Evolutionary conservation across 2,797 vertebrate species (phyloP).

Genomic region (Melanotaenia trifasciata): DNA sequence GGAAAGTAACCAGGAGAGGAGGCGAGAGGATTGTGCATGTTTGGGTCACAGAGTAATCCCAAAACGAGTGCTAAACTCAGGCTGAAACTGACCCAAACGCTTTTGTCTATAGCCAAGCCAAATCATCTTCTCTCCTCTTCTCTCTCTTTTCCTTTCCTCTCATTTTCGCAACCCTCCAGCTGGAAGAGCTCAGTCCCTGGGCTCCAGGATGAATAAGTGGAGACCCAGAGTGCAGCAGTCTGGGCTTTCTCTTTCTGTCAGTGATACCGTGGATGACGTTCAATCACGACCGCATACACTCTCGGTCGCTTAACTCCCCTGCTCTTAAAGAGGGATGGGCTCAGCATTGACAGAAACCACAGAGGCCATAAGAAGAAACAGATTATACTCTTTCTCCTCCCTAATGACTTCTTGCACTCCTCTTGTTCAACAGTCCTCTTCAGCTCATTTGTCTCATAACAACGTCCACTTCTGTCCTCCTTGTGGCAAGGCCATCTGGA

Average conservation of each 20-base stretch:
- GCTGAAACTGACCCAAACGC: conserved; percentile 67
- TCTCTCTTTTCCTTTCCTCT: conserved; percentile 4
- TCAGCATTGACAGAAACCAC: conserved; percentile 70
- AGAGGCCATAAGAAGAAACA: conserved; percentile 79
- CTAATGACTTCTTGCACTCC: conserved; percentile 79
- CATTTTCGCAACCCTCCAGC: conserved; percentile 53
- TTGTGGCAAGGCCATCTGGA: conserved; percentile 77
- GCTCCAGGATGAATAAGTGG: conserved; percentile 71
- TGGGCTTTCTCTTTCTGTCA: conserved; percentile 80
- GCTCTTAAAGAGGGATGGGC: conserved; percentile 73
- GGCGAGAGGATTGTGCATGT: conserved; percentile 57
- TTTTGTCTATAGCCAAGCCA: conserved; percentile 36
- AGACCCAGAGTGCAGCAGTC: conserved; percentile 69
- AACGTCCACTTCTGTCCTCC: conserved; percentile 72
- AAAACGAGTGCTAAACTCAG: conserved; percentile 68
- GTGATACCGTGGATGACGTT: conserved; percentile 75
- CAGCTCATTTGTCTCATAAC: conserved; percentile 53
- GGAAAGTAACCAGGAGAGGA: conserved; percentile 47
- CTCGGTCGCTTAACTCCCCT: conserved; percentile 64
- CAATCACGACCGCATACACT: conserved; percentile 72
- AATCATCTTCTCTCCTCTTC: conserved; percentile 17
- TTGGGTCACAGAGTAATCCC: conserved; percentile 69
- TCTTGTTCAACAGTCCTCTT: conserved; percentile 67
- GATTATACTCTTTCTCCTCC: conserved; percentile 76
- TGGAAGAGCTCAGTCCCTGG: conserved; percentile 71